These are phyloP conservation scores for Tetranychus urticae DNA, from an alignment of 1,140 invertebrate species.

Conservation along the genomic window DNA sequence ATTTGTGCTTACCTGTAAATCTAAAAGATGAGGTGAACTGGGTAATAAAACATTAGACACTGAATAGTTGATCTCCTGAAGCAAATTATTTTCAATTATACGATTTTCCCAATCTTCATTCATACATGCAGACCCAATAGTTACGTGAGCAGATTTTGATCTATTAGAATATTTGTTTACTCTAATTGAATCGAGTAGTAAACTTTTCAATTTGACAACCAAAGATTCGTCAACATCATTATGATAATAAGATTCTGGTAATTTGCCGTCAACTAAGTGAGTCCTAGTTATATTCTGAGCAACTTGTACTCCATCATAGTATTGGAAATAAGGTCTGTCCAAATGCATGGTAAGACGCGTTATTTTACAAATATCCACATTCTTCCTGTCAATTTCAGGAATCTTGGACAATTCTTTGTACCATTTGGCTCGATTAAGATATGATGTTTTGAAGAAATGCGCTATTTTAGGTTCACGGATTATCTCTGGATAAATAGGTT, in stretches of 20 bases:
- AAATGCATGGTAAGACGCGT: conserved; percentile 35
- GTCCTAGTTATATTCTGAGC: conserved; percentile 46
- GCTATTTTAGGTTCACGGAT: background rate
- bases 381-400: conserved; percentile 50
- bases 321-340: conserved; percentile 31
- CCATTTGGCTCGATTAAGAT: conserved; percentile 17
- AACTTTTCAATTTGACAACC: background rate
- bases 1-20: background rate
- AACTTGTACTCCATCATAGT: conserved; percentile 37
- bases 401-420: conserved; percentile 34
- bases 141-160: background rate
- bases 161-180: background rate
- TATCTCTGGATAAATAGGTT: conserved; percentile 11
- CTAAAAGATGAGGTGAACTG: background rate
- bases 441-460: conserved; percentile 4
- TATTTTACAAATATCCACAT: conserved; percentile 37
- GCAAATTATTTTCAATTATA: background rate
- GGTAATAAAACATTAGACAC: background rate
- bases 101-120: background rate
- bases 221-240: background rate
- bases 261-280: conserved; percentile 25
- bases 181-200: background rate
- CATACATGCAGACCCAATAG: background rate
- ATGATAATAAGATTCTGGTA: conserved; percentile 5
- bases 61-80: background rate